Percentiles rank a stretch among this genome's conserved stretches.
Evolutionary conservation across 35 echinoderm and acorn worm genomes (phyloP).

Genomic region (Ophioderma brevispina): DNA sequence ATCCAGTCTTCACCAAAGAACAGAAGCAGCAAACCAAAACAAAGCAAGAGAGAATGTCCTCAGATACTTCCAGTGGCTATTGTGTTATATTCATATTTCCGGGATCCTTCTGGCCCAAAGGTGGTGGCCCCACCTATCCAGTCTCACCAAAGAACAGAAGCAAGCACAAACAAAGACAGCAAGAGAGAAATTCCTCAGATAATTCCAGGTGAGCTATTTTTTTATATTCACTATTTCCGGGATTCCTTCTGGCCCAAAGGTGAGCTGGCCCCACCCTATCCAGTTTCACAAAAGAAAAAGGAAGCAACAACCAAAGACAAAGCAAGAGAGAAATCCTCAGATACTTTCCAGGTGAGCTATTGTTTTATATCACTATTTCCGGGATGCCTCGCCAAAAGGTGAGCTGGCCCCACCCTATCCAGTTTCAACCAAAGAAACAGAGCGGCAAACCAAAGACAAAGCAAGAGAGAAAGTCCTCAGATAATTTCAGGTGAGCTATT

Average conservation of each 20-base stretch:
- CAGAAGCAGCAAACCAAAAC: constrained; percentile 59
- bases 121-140: constrained; percentile 37
- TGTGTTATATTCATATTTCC: constrained; percentile 62
- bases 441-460: constrained; percentile 62
- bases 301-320: constrained; percentile 63
- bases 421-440: constrained; percentile 41
- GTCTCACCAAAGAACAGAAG: constrained; percentile 45
- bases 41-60: constrained; percentile 91
- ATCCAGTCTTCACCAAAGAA: constrained; percentile 44
- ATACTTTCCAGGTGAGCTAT: constrained; percentile 50
- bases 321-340: constrained; percentile 82
- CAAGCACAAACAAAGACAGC: constrained; percentile 65
- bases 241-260: constrained; percentile 89
- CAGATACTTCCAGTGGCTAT: constrained; percentile 63
- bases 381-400: constrained; percentile 82
- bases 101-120: constrained; percentile 81
- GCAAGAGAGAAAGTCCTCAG: constrained; percentile 89
- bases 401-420: constrained; percentile 44
- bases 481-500: constrained; percentile 79
- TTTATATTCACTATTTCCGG: constrained; percentile 68
- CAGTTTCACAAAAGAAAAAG: constrained; percentile 38
- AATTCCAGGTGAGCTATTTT: too few species aligned
- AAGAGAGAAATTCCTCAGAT: constrained; percentile 86
- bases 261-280: constrained; percentile 36
- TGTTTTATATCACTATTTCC: constrained; percentile 65